Conservation (phyloP, 1,140 invertebrate species). For the Kradibia gibbosae region DNA sequence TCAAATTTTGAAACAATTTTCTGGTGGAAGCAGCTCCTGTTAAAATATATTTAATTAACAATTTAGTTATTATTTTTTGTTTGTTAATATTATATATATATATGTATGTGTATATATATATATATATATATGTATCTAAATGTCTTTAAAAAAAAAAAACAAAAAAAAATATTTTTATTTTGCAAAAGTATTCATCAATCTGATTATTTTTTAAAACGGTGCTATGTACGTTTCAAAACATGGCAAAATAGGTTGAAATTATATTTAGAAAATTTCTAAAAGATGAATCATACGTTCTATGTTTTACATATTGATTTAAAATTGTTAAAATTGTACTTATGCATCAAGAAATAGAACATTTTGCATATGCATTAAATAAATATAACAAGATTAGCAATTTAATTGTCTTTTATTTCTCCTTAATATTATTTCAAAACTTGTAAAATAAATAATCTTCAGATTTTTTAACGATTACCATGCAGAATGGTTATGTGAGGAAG, state of each 20-base stretch:
- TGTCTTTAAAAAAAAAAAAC: too few species aligned
- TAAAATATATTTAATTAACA: slow-evolving; percentile 3
- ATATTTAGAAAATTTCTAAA: slow-evolving; percentile 20
- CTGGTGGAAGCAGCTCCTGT: slow-evolving; percentile 7
- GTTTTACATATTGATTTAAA: slow-evolving; percentile 18
- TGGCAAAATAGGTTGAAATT: neutral
- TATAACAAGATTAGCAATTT: slow-evolving; percentile 43
- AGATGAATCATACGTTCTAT: neutral
- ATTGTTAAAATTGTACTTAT: slow-evolving; percentile 14
- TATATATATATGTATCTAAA: too few species aligned
- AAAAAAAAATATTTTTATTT: slow-evolving; percentile 14
- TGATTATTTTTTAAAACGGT: neutral
- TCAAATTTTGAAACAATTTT: neutral
- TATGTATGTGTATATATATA: too few species aligned
- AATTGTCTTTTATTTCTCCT: slow-evolving; percentile 40
- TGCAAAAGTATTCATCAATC: slow-evolving; percentile 3
- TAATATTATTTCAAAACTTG: slow-evolving; percentile 41
- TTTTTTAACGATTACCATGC: slow-evolving; percentile 30
- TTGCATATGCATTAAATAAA: slow-evolving; percentile 43
- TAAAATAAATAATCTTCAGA: slow-evolving; percentile 49
- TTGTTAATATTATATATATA: neutral
- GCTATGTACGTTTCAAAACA: neutral
- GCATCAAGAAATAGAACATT: slow-evolving; percentile 13
- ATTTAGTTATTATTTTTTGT: slow-evolving; percentile 19
- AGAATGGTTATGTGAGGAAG: slow-evolving; percentile 36